Percentiles rank a stretch among this genome's conserved stretches.
phyloP scores from a whole-genome alignment of 2,797 vertebrate species.

The Alauda arvensis region DNA sequence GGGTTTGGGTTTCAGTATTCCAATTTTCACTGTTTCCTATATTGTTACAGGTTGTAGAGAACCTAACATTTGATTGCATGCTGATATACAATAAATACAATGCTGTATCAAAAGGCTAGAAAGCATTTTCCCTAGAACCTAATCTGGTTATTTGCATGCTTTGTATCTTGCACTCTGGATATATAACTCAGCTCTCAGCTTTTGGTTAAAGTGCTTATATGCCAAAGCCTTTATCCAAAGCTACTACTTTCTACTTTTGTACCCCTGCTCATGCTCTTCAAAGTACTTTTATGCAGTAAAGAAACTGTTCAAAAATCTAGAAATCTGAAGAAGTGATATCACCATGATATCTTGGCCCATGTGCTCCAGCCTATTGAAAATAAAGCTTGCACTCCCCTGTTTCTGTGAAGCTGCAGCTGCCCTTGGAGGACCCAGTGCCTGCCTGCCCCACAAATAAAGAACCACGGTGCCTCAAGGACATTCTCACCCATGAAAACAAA shows the following conservation, averaged over 20 bases:
- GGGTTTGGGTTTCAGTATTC: neutral
- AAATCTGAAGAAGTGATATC: neutral
- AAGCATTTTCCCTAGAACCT: neutral
- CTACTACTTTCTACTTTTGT: neutral
- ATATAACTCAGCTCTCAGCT: neutral
- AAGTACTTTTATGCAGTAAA: neutral
- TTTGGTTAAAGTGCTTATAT: neutral
- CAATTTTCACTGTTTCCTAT: neutral
- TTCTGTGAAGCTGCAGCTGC: neutral
- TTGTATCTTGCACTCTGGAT: neutral
- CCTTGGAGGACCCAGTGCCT: neutral
- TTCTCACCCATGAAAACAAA: neutral
- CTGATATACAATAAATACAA: neutral
- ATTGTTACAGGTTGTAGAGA: neutral
- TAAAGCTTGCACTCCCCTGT: neutral
- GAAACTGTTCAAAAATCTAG: neutral
- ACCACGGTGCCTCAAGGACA: accelerated
- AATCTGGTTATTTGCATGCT: neutral
- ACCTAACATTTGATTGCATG: neutral
- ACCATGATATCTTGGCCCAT: neutral
- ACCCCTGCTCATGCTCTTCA: neutral
- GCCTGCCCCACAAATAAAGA: neutral
- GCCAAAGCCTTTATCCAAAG: neutral
- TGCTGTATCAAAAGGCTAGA: neutral
- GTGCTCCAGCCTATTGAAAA: neutral